Evolutionary conservation across 2,888 invertebrate species (phyloP).

Genomic region (Oscheius sp.): DNA sequence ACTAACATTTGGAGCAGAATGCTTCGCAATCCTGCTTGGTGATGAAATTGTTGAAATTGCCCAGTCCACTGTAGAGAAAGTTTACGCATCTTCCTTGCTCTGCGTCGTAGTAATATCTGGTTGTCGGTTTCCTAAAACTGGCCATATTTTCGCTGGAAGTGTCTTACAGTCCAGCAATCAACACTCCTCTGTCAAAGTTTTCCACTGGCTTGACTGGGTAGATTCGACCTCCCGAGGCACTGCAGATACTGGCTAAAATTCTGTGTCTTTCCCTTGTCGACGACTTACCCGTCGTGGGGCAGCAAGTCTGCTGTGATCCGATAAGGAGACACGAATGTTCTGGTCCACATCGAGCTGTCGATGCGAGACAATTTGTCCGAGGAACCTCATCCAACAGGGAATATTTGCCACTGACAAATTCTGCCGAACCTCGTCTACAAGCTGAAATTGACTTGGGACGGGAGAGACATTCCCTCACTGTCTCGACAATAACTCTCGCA

Average conservation of each 20-base stretch:
- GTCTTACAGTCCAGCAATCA: slow-evolving; percentile 55
- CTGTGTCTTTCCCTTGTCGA: too few relatives aligned
- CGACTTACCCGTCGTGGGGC: slow-evolving; percentile 58
- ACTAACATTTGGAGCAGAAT: slow-evolving; percentile 66
- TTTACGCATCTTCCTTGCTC: slow-evolving; percentile 67
- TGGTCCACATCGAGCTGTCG: slow-evolving; percentile 57
- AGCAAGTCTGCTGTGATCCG: slow-evolving; percentile 66
- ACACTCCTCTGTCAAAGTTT: slow-evolving; percentile 59
- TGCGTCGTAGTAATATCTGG: slow-evolving; percentile 67
- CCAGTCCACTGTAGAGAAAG: slow-evolving; percentile 68
- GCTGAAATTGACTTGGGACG: slow-evolving; percentile 45
- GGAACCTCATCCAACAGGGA: slow-evolving; percentile 67
- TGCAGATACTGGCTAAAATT: slow-evolving; percentile 61
- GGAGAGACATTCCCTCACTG: slow-evolving; percentile 47
- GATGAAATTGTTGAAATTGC: slow-evolving; percentile 70
- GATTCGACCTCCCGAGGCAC: slow-evolving; percentile 60
- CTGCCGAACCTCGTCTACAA: slow-evolving; percentile 62
- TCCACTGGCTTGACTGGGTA: slow-evolving; percentile 58
- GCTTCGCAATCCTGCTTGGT: slow-evolving; percentile 69
- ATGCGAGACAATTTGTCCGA: slow-evolving; percentile 63
- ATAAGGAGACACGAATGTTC: slow-evolving; percentile 65
- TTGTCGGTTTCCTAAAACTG: slow-evolving; percentile 54
- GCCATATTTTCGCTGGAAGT: background rate
- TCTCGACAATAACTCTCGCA: slow-evolving; percentile 68
- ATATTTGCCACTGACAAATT: slow-evolving; percentile 58